Conservation (phyloP, 2,888 invertebrate genomes). For the Phragmatobia fuliginosa region DNA sequence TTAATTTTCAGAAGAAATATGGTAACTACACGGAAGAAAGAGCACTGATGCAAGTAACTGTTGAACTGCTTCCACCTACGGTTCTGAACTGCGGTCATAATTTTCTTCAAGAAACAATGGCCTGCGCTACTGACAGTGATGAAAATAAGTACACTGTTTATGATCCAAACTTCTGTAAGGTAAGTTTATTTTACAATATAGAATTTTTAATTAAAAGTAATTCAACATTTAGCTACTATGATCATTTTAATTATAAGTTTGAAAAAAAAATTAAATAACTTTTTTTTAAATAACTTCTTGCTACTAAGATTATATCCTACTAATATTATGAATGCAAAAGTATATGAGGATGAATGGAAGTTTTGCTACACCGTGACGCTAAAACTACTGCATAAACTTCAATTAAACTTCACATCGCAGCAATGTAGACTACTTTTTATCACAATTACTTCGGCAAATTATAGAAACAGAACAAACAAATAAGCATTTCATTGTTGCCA, state of each 20-base stretch:
- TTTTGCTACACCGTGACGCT: too few species aligned
- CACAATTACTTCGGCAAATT: too few species aligned
- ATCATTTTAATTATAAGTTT: neutral
- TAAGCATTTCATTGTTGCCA: neutral
- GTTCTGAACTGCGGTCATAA: constrained; percentile 64
- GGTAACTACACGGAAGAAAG: constrained; percentile 61
- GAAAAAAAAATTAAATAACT: neutral
- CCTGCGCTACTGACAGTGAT: constrained; percentile 64
- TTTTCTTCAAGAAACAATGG: constrained; percentile 65
- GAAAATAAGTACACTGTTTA: constrained; percentile 55
- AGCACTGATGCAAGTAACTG: constrained; percentile 61
- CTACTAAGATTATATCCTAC: too few species aligned
- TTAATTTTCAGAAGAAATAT: constrained; percentile 6
- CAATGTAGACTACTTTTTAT: too few species aligned
- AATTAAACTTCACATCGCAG: too few species aligned
- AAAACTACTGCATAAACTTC: too few species aligned
- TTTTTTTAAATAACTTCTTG: too few species aligned
- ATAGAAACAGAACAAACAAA: too few species aligned
- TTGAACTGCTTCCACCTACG: constrained; percentile 62
- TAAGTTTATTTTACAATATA: constrained; percentile 41
- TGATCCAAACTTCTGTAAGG: constrained; percentile 67
- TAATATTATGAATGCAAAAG: too few species aligned
- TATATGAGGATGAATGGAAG: too few species aligned
- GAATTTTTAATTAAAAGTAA: neutral
- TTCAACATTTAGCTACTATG: neutral